Percentiles rank a stretch among this genome's conserved stretches.
phyloP scores from a whole-genome alignment of 2,888 invertebrate species.

The Euzophera pinguis region DNA sequence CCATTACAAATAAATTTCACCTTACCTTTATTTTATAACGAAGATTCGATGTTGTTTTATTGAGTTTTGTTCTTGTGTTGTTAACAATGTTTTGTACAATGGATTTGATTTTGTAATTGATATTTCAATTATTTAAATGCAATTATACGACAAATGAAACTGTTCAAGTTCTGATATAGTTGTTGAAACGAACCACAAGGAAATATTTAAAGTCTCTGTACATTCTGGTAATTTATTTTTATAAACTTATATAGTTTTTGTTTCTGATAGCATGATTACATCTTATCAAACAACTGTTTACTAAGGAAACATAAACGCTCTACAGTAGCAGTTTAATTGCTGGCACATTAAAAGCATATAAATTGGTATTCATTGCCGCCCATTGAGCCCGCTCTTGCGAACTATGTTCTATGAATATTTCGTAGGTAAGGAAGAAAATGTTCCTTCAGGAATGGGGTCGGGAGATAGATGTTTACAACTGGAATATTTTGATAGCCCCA shows the following conservation, averaged over 20 bases:
- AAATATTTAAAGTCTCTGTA: no score
- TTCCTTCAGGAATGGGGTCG: conserved; percentile 1
- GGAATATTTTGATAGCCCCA: conserved; percentile 16
- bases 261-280: no score
- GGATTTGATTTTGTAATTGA: no score
- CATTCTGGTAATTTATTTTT: no score
- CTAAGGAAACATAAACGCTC: conserved; percentile 26
- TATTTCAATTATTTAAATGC: no score
- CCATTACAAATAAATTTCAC: conserved; percentile 68
- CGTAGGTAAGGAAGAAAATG: conserved; percentile 11
- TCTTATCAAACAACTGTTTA: background rate
- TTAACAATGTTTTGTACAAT: conserved; percentile 2
- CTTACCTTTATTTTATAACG: conserved; percentile 58
- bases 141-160: no score
- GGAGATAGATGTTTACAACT: conserved; percentile 8
- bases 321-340: conserved; percentile 66
- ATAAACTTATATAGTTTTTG: no score
- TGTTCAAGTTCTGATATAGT: no score
- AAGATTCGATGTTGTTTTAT: conserved; percentile 46
- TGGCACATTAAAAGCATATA: conserved; percentile 71
- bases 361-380: conserved; percentile 73
- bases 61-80: conserved; percentile 28
- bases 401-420: conserved; percentile 15
- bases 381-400: conserved; percentile 11
- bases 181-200: no score